Evolutionary conservation across 2,888 invertebrate species (phyloP), one percentile per base, ranked within the genome.

Genomic region (Cheilosia urbana): DNA sequence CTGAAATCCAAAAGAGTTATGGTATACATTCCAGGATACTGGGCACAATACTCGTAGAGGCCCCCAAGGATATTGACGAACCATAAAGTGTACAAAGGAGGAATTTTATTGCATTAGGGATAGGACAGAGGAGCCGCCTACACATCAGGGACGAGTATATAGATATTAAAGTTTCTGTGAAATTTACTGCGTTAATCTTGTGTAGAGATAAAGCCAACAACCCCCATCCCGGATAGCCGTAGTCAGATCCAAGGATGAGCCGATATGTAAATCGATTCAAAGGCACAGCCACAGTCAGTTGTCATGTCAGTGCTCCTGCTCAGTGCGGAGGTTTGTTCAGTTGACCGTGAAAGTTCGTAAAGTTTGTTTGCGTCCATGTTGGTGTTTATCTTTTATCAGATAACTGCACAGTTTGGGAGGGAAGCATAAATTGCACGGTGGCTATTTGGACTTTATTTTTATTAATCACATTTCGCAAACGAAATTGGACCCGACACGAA

Each of bases 161-260:
- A 62, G 30, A 53, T 66, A 60, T 57, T 62, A 60, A 42, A 75
- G 40, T 69, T 69, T 27, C 51, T 34, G 21, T 24, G 15, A 34
- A 65, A 78, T 71, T 62, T 68, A 68, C 55, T 71, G 24, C 40
- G 15, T 17, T 11, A 21, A 19, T 49, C 21, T 53, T 62, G 40
- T 51, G 42, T 7, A 63, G 34, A 71, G 55, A 71, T 49, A 47
- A 17, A 37, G 42, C 15, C 15, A 24, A 19, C 27, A 7, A 40
- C 27, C 7, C 24, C 13, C 15, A 19, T 17, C 19, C 11, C 19
- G 11, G 17, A n/a, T 6, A 21, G 53, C 68, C 19, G 19, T 75
- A 75, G 75, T 68, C 63, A 81, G 63, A 81, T 42, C 51, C 69
- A 24, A 15, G 9, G 49, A 34, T 47, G 55, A 62, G 63, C 73